Evolutionary conservation across 92 coral and sea anemone species (phyloP), one percentile per base, ranked within the genome.

Genomic region (Anthopleura xanthogrammica): DNA sequence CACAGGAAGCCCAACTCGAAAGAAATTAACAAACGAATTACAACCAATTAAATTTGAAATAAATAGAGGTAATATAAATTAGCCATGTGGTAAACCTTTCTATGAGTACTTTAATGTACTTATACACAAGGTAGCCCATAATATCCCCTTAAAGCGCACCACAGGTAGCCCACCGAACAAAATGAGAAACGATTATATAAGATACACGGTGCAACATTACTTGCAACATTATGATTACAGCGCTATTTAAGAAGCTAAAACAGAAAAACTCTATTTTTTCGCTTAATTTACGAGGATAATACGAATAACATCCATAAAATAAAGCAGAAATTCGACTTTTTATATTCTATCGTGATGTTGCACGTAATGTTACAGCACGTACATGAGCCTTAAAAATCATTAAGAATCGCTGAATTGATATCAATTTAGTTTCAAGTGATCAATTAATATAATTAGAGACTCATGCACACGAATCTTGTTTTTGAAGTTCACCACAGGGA

Each of bases 1-100:
- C 65, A 79, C 57, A 80, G 83, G 54, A 75, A 64, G 23, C 83
- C 83, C 54, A 52, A 62, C 56, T 41, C 76, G 16, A 66, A 13
- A 29, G 36, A 60, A 80, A 12, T 68, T 20, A 20, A 20, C 2
- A 36, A 68, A 9, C 17, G 14, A 54, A 54, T 11, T 54, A 54
- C 58, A 54, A 54, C 3, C 58, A 36, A 68, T n/a, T n/a, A n/a
- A n/a, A n/a, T 29, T 29, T 24, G 36, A 11, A 68, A 23, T 68
- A 1, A 16, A 14, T 68, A 68, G 40, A 68, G 5, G 41, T 19
- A 62, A 7, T 62, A 54, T 14, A 54, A 46, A 54, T 54, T 54
- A 54, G 58, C 50, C 50, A 46, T 2, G 50, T 46, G 50, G 9
- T 46, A 14, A 50, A 11, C 58, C 17, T 54, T 54, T 3, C 36